Percentiles rank a stretch among this genome's conserved stretches.
phyloP scores from a whole-genome alignment of 2,797 vertebrate species.

The Urocyon cinereoargenteus region DNA sequence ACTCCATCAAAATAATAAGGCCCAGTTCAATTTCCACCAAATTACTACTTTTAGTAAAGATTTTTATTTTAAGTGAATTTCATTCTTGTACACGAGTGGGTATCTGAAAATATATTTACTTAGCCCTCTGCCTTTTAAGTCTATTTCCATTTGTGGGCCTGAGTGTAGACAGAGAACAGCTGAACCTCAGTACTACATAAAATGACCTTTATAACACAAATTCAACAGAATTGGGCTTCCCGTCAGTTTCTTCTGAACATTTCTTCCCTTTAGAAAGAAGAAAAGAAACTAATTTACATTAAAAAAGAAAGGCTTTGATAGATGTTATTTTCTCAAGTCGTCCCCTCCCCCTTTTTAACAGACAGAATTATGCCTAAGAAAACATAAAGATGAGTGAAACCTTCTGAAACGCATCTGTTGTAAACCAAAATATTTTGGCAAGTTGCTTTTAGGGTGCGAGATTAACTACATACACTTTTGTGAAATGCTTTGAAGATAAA shows the following conservation, averaged over 20 bases:
- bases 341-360: background rate
- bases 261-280: slow-evolving; percentile 62
- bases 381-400: slow-evolving; percentile 67
- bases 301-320: slow-evolving; percentile 74
- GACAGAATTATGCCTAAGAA: background rate
- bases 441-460: slow-evolving; percentile 55
- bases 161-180: background rate
- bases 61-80: slow-evolving; percentile 52
- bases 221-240: slow-evolving; percentile 24
- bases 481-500: slow-evolving; percentile 72
- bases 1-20: slow-evolving; percentile 22
- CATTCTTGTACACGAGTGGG: background rate
- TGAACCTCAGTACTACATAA: background rate
- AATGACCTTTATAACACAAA: slow-evolving; percentile 50
- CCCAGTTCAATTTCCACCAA: background rate
- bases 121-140: slow-evolving; percentile 11
- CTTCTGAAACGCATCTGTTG: slow-evolving; percentile 56
- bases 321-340: slow-evolving; percentile 65
- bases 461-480: slow-evolving; percentile 61
- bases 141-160: background rate
- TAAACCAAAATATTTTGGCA: slow-evolving; percentile 77
- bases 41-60: background rate
- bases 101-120: slow-evolving; percentile 64
- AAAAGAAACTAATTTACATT: slow-evolving; percentile 73
- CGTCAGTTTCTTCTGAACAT: slow-evolving; percentile 49